Percentiles rank a stretch among this genome's conserved stretches.
Evolutionary conservation across 2,797 vertebrate species (phyloP).

Genomic region (Gymnothorax javanicus): DNA sequence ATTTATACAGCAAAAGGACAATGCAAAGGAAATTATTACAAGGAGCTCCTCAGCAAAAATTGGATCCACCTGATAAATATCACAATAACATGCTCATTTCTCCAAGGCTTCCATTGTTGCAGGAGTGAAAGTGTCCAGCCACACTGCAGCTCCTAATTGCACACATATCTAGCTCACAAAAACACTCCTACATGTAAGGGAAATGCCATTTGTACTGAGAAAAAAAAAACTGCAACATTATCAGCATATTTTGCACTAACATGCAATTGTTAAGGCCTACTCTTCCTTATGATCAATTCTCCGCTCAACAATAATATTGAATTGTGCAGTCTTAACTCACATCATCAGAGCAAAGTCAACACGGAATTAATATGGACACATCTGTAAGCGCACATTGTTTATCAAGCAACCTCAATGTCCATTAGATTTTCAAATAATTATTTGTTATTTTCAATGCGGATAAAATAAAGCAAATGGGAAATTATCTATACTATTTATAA

Average conservation of each 20-base stretch:
- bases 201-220: too few relatives aligned
- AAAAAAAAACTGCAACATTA: too few relatives aligned
- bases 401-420: not conserved
- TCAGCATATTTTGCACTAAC: too few relatives aligned
- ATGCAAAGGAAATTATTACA: not conserved
- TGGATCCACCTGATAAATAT: not conserved
- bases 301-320: not conserved
- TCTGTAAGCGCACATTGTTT: not conserved
- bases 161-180: too few relatives aligned
- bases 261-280: not conserved
- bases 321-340: not conserved
- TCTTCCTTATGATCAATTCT: not conserved
- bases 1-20: not conserved
- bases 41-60: not conserved
- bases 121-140: too few relatives aligned
- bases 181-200: too few relatives aligned
- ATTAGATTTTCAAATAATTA: not conserved
- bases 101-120: not conserved
- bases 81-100: not conserved
- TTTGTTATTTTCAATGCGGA: not conserved
- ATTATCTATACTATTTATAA: not conserved
- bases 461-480: not conserved
- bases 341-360: not conserved
- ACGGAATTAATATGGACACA: not conserved
- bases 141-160: too few relatives aligned